phyloP scores from a whole-genome alignment of 2,797 vertebrate genomes.

The Fistularia tabacaria region DNA sequence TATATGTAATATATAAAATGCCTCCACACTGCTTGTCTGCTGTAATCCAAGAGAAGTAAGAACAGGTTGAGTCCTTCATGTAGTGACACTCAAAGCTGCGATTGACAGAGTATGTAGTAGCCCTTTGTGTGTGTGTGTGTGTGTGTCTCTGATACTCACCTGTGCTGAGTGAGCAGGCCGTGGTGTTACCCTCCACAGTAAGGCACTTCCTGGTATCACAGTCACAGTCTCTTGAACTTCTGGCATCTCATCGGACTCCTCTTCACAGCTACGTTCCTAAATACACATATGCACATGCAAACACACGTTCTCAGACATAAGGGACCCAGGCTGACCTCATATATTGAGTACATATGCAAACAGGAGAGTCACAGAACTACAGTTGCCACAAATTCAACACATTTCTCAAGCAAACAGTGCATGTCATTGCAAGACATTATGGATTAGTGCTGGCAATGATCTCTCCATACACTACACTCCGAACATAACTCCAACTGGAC shows the following conservation, averaged over 20 bases:
- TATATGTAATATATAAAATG: too few species aligned
- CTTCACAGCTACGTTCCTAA: constrained; percentile 66
- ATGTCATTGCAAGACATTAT: constrained; percentile 64
- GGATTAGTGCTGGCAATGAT: constrained; percentile 61
- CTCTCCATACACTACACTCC: constrained; percentile 56
- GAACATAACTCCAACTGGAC: constrained; percentile 60
- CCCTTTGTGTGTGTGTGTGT: background rate
- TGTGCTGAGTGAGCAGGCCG: constrained; percentile 87
- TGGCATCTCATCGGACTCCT: constrained; percentile 81
- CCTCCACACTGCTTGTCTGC: too few species aligned
- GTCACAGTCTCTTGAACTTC: constrained; percentile 88
- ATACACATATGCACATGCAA: constrained; percentile 34
- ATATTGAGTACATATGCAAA: constrained; percentile 36
- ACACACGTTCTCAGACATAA: constrained; percentile 1
- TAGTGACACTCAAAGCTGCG: too few species aligned
- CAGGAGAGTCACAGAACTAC: constrained; percentile 54
- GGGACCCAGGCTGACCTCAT: background rate
- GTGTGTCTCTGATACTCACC: constrained; percentile 75
- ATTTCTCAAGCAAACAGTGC: constrained; percentile 59
- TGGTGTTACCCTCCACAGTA: constrained; percentile 90
- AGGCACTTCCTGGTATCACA: constrained; percentile 92
- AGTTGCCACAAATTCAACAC: constrained; percentile 58
- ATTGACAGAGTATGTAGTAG: too few species aligned
- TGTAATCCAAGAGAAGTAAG: too few species aligned
- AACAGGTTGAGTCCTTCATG: too few species aligned